These are phyloP conservation scores for Theocolax elegans DNA, from an alignment of 1,140 invertebrate species.

Conservation along the genomic window DNA sequence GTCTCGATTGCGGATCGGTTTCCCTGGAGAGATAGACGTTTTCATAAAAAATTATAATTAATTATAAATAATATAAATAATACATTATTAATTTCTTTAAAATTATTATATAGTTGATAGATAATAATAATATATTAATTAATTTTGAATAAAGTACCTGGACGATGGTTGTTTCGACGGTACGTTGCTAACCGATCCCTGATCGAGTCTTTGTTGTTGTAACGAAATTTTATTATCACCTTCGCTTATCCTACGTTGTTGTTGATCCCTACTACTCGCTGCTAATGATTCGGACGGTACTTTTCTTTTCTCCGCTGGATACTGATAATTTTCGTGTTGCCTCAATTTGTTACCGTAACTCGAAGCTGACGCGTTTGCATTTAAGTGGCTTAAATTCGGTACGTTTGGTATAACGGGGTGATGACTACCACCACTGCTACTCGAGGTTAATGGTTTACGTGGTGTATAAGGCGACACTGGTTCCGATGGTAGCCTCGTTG, in stretches of 20 bases:
- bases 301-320: constrained; percentile 60
- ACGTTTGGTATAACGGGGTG: constrained; percentile 63
- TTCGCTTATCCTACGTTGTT: constrained; percentile 54
- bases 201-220: constrained; percentile 41
- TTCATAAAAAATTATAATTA: not conserved
- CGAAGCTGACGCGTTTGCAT: constrained; percentile 44
- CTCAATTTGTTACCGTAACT: not conserved
- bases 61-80: not conserved
- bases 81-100: too few relatives aligned
- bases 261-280: constrained; percentile 37
- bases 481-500: constrained; percentile 49
- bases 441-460: constrained; percentile 47
- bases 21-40: constrained; percentile 10
- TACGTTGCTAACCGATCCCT: too few relatives aligned
- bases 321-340: constrained; percentile 35
- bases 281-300: not conserved
- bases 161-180: constrained; percentile 46
- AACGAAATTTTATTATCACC: constrained; percentile 53
- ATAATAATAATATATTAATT: too few relatives aligned
- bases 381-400: constrained; percentile 63
- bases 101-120: too few relatives aligned
- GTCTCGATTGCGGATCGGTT: constrained; percentile 40
- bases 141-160: constrained; percentile 24
- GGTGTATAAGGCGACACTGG: constrained; percentile 62
- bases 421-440: constrained; percentile 27